Percentiles rank a stretch among this genome's conserved stretches.
Conservation (phyloP, 2,113 vertebrate genomes). For the Gallinago undulata region DNA sequence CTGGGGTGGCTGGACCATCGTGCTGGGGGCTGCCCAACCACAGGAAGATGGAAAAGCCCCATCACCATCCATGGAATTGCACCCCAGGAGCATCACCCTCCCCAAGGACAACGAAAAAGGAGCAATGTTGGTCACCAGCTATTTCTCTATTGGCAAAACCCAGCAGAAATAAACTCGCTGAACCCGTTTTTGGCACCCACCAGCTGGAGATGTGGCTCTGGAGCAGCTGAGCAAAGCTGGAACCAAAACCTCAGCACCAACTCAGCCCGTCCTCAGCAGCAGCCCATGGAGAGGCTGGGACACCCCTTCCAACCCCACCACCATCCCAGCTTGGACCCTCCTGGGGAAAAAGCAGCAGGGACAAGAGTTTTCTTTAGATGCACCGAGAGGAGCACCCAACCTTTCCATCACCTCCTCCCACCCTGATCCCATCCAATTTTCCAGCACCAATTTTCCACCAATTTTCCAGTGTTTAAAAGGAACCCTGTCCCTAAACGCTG, state of each 20-base stretch:
- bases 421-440: not conserved
- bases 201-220: not conserved
- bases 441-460: not conserved
- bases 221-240: not conserved
- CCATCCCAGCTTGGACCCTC: not conserved
- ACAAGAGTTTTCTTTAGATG: not conserved
- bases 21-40: not conserved
- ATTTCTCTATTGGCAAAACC: not conserved
- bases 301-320: fast-evolving
- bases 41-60: not conserved
- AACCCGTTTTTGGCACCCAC: not conserved
- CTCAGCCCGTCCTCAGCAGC: not conserved
- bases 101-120: not conserved
- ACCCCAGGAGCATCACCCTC: not conserved
- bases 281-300: fast-evolving
- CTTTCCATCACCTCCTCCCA: not conserved
- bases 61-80: fast-evolving
- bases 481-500: not conserved
- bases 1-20: fast-evolving
- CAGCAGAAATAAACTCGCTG: not conserved
- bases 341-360: not conserved
- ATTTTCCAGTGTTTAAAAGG: not conserved
- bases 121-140: too few relatives aligned
- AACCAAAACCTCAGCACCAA: not conserved
- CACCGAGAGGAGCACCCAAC: not conserved